phyloP scores from a whole-genome alignment of 1,140 invertebrate genomes.

The Agraylea sexmaculata region DNA sequence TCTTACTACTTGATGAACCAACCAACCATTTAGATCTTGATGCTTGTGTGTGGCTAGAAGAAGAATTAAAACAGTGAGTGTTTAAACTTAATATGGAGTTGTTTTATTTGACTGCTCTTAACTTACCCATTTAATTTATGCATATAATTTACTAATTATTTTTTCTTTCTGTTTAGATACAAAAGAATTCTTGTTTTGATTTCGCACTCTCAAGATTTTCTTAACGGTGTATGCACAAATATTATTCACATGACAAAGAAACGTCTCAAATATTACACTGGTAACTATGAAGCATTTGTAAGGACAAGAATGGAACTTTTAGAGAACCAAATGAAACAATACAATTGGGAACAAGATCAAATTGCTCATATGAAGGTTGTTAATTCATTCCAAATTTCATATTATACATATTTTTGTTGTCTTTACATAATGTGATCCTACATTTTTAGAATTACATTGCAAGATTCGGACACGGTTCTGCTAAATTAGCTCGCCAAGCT shows the following conservation, averaged over 20 bases:
- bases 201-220: conserved; percentile 99
- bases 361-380: conserved; percentile 95
- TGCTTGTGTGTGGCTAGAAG: conserved; percentile 99
- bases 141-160: conserved; percentile 12
- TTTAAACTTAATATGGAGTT: conserved; percentile 5
- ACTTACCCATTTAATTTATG: not conserved
- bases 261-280: conserved; percentile 87
- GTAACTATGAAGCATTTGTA: conserved; percentile 95
- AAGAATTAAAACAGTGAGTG: conserved; percentile 81
- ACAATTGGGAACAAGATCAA: conserved; percentile 99
- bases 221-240: conserved; percentile 98
- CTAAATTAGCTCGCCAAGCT: conserved; percentile 94
- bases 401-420: not conserved
- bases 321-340: conserved; percentile 98
- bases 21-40: conserved; percentile 98
- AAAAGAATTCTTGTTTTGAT: conserved; percentile 97
- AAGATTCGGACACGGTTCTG: conserved; percentile 96
- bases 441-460: conserved; percentile 88
- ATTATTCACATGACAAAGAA: conserved; percentile 94
- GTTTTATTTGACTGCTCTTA: conserved; percentile 5
- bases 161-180: conserved; percentile 49
- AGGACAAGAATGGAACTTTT: conserved; percentile 85
- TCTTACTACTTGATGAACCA: conserved; percentile 90
- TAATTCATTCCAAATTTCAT: conserved; percentile 8
- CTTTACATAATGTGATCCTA: conserved; percentile 5